Conservation (phyloP, 2,113 vertebrate species). For the Eleginops maclovinus region DNA sequence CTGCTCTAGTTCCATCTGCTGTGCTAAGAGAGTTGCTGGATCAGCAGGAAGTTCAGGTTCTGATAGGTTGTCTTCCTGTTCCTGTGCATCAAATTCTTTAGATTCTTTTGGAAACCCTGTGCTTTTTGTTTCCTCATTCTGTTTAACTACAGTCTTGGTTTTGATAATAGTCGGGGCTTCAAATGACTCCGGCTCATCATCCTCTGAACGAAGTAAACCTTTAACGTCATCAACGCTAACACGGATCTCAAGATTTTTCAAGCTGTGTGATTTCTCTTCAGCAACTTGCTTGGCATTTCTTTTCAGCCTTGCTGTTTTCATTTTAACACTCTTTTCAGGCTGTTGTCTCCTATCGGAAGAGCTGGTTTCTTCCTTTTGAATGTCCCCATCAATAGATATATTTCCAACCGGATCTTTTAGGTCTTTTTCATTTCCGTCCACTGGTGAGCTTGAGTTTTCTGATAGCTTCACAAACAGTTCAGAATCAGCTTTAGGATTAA, state of each 20-base stretch:
- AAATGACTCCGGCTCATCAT: slow-evolving; percentile 80
- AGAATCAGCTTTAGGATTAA: slow-evolving; percentile 66
- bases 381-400: slow-evolving; percentile 83
- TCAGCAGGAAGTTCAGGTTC: slow-evolving; percentile 83
- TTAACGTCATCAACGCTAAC: slow-evolving; percentile 87
- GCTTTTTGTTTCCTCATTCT: slow-evolving; percentile 77
- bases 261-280: slow-evolving; percentile 86
- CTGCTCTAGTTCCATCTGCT: slow-evolving; percentile 94
- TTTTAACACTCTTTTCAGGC: slow-evolving; percentile 87
- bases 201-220: slow-evolving; percentile 80
- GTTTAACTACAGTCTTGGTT: slow-evolving; percentile 70
- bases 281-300: slow-evolving; percentile 83
- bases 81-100: slow-evolving; percentile 76
- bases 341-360: slow-evolving; percentile 80
- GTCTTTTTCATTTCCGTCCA: slow-evolving; percentile 62
- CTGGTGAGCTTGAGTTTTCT: slow-evolving; percentile 65
- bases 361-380: slow-evolving; percentile 69
- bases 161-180: slow-evolving; percentile 72
- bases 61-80: slow-evolving; percentile 81
- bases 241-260: slow-evolving; percentile 88
- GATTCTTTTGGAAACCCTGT: slow-evolving; percentile 78
- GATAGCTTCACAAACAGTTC: slow-evolving; percentile 80
- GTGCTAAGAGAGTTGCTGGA: slow-evolving; percentile 87
- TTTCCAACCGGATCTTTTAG: slow-evolving; percentile 64
- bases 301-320: slow-evolving; percentile 89